These are phyloP conservation scores for Agonopterix arenella DNA, from an alignment of 2,888 invertebrate genomes.

Conservation along the genomic window DNA sequence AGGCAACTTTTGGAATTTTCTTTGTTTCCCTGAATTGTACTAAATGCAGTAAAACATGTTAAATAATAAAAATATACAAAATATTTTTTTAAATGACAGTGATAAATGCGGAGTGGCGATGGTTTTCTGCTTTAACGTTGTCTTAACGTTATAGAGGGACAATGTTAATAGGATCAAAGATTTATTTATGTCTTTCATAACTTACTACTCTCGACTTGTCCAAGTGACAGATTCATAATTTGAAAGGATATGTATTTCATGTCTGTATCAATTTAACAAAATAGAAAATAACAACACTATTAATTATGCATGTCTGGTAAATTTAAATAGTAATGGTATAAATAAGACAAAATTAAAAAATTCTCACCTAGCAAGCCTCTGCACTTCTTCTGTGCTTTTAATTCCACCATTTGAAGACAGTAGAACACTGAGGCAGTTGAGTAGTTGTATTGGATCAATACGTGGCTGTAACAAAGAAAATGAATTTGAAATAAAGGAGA, in stretches of 20 bases:
- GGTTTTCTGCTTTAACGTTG: too few relatives aligned
- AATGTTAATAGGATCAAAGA: too few relatives aligned
- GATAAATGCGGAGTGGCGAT: too few relatives aligned
- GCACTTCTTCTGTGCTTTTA: constrained; percentile 90
- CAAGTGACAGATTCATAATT: background rate
- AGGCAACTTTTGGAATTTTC: too few relatives aligned
- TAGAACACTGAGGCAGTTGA: constrained; percentile 92
- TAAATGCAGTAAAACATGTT: too few relatives aligned
- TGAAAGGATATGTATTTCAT: background rate
- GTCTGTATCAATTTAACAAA: background rate
- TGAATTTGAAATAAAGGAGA: background rate
- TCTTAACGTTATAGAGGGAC: too few relatives aligned
- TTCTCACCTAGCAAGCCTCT: constrained; percentile 89
- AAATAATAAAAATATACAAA: too few relatives aligned
- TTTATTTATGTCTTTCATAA: too few relatives aligned
- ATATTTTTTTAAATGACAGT: too few relatives aligned
- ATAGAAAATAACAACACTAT: background rate
- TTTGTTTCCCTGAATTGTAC: too few relatives aligned
- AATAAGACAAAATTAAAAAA: constrained; percentile 13
- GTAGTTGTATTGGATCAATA: constrained; percentile 91
- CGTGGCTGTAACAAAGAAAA: constrained; percentile 85
- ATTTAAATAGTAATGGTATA: background rate
- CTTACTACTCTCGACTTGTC: too few relatives aligned
- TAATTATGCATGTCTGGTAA: background rate
- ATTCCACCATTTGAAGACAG: constrained; percentile 91